phyloP scores from a whole-genome alignment of 2,888 invertebrate genomes.

The Polyploca ridens region DNA sequence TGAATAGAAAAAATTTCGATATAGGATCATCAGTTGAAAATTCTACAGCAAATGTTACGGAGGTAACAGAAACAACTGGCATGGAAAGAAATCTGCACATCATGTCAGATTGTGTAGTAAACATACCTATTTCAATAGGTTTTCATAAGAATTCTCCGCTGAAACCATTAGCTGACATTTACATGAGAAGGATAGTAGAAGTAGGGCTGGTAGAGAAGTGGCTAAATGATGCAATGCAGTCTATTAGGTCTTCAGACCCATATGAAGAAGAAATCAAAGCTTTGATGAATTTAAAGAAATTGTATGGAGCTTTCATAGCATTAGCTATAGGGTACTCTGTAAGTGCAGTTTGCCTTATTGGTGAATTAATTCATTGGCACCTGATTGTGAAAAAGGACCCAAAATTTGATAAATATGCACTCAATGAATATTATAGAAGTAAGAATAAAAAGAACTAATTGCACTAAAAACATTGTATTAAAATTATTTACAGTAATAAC shows the following conservation, averaged over 20 bases:
- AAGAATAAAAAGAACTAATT: slow-evolving; percentile 67
- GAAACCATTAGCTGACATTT: slow-evolving; percentile 87
- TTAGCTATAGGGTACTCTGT: slow-evolving; percentile 88
- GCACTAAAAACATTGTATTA: slow-evolving; percentile 32
- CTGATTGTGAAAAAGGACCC: slow-evolving; percentile 87
- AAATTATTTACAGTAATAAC: slow-evolving; percentile 46
- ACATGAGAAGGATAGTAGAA: slow-evolving; percentile 88
- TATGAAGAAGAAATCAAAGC: slow-evolving; percentile 88
- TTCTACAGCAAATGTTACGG: slow-evolving; percentile 45
- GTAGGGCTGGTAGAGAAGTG: slow-evolving; percentile 91
- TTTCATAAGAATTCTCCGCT: slow-evolving; percentile 92
- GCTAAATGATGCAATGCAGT: slow-evolving; percentile 89
- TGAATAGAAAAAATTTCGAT: slow-evolving; percentile 76
- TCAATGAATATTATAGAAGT: slow-evolving; percentile 80
- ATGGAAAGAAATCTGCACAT: slow-evolving; percentile 87
- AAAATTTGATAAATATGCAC: slow-evolving; percentile 88
- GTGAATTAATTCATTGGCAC: slow-evolving; percentile 88
- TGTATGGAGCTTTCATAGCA: slow-evolving; percentile 91
- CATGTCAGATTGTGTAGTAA: slow-evolving; percentile 92
- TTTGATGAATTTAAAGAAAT: slow-evolving; percentile 90
- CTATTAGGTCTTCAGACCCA: slow-evolving; percentile 80
- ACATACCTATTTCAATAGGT: slow-evolving; percentile 92
- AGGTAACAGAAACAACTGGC: slow-evolving; percentile 27
- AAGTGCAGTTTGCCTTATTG: slow-evolving; percentile 82
- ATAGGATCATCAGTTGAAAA: slow-evolving; percentile 54